phyloP scores from a whole-genome alignment of 2,797 vertebrate genomes.

The Limnodromus scolopaceus region DNA sequence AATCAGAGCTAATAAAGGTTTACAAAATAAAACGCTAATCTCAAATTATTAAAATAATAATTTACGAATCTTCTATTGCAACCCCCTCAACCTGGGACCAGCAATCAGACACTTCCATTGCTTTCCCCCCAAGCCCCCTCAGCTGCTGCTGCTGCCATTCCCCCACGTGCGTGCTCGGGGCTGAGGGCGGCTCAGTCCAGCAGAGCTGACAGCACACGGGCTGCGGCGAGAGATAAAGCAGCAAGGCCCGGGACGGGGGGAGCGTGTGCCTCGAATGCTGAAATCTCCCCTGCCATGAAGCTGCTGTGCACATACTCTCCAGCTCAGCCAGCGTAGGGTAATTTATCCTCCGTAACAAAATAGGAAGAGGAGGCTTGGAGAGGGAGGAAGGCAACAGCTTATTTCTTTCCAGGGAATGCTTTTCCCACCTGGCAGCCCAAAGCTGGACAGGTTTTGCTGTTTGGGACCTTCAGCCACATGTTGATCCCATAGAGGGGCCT shows the following conservation, averaged over 20 bases:
- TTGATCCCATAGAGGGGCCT: background rate
- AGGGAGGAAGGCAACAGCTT: background rate
- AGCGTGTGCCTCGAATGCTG: background rate
- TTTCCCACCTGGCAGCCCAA: background rate
- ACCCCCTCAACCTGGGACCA: background rate
- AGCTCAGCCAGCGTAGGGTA: background rate
- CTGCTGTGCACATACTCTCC: background rate
- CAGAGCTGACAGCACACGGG: background rate
- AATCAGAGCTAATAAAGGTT: background rate
- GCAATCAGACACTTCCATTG: background rate
- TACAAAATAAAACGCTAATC: background rate
- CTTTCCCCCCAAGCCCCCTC: background rate
- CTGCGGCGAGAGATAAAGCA: background rate
- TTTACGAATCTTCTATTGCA: rapidly evolving
- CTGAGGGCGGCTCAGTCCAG: background rate
- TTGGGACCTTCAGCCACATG: background rate
- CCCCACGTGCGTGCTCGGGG: background rate
- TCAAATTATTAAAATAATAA: background rate
- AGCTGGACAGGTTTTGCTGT: background rate
- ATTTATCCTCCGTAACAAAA: background rate
- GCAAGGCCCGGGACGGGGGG: background rate
- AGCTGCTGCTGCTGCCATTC: background rate
- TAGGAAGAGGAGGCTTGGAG: background rate
- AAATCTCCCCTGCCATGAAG: background rate
- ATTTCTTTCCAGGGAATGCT: background rate